A percentile compares a stretch with the other conserved stretches of the same genome.
Conservation (phyloP, 2,797 vertebrate species). For the Centroberyx gerrardi region DNA sequence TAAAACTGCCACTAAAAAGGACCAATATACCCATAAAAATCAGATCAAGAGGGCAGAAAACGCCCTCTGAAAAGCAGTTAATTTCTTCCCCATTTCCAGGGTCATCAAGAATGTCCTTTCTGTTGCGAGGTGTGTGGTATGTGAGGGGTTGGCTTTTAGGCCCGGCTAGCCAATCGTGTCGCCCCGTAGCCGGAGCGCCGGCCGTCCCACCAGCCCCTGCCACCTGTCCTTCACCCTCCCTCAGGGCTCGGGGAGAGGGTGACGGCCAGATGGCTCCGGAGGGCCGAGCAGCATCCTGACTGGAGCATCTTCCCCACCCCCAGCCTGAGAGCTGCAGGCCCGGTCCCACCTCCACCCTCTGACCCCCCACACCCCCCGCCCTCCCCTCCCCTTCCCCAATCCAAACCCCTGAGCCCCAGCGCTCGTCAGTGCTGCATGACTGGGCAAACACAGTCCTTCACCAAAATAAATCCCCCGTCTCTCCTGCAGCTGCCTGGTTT, state of each 20-base stretch:
- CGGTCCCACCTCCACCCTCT: constrained; percentile 72
- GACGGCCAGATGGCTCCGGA: constrained; percentile 85
- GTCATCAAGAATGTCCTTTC: constrained; percentile 34
- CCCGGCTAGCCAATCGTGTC: constrained; percentile 43
- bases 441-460: constrained; percentile 80
- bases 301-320: constrained; percentile 74
- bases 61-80: too few relatives aligned
- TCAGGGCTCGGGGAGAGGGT: constrained; percentile 64
- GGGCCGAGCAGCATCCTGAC: constrained; percentile 73
- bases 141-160: constrained; percentile 35
- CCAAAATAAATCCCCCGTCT: constrained; percentile 74
- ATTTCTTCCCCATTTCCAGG: constrained; percentile 6
- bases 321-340: constrained; percentile 63
- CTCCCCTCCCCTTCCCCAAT: constrained; percentile 38
- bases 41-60: neutral
- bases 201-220: constrained; percentile 71
- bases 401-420: constrained; percentile 72
- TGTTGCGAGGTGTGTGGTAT: constrained; percentile 41
- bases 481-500: constrained; percentile 74
- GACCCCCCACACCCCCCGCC: constrained; percentile 47
- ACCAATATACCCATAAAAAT: too few relatives aligned
- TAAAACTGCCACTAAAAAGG: too few relatives aligned
- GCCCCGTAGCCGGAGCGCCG: constrained; percentile 50
- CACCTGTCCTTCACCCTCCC: constrained; percentile 84
- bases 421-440: constrained; percentile 84